A percentile compares a stretch with the other conserved stretches of the same genome.
These are phyloP conservation scores for Sardinella longiceps DNA, from an alignment of 2,797 vertebrate species.

Conservation along the genomic window DNA sequence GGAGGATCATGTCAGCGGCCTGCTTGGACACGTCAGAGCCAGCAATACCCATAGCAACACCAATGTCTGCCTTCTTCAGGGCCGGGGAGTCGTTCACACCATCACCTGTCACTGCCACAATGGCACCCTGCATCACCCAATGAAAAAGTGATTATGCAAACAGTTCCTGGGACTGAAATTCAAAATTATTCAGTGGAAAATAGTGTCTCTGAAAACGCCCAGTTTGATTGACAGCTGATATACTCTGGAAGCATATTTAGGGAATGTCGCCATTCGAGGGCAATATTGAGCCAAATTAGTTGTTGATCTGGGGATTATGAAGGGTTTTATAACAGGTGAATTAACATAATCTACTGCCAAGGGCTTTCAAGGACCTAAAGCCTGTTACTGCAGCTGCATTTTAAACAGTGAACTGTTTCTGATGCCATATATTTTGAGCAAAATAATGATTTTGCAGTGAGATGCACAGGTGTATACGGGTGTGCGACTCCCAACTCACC, in stretches of 20 bases:
- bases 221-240: neutral
- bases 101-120: conserved; percentile 86
- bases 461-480: no score
- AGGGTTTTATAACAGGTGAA: no score
- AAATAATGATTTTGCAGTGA: no score
- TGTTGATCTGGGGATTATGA: no score
- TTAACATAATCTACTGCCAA: no score
- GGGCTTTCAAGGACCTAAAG: no score
- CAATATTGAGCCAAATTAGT: no score
- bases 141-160: neutral
- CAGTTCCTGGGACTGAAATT: neutral
- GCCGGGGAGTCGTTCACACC: conserved; percentile 90
- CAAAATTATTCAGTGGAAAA: neutral
- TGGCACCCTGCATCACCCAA: conserved; percentile 76
- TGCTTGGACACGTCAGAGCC: conserved; percentile 88
- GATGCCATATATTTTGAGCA: no score
- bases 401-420: no score
- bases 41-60: conserved; percentile 88
- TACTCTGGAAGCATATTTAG: neutral
- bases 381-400: no score
- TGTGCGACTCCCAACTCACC: conserved; percentile 58
- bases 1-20: conserved; percentile 87
- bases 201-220: neutral
- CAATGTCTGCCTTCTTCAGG: conserved; percentile 87
- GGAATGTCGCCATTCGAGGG: no score